Base-by-base conservation (phyloP, 2,113 vertebrate genomes). In the Catagonus wagneri region DNA sequence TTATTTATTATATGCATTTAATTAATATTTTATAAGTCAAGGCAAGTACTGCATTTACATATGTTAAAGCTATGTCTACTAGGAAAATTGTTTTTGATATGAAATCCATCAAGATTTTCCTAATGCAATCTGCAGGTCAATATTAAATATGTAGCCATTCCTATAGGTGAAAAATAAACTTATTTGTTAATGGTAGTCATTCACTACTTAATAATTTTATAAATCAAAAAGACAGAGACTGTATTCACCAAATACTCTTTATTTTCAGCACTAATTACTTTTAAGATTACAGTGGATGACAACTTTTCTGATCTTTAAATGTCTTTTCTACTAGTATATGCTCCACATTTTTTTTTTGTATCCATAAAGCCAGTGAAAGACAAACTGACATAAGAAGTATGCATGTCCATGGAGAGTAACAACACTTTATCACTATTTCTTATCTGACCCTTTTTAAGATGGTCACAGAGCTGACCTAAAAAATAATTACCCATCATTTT, bases 21-120 rank as follows among this genome's bases (percentile, higher is more conserved):
- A 92, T 95, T 86, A 95, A 94, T 95, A 95, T 93, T 93, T 94
- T 93, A 89, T 80, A 74, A 89, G 65, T 44, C 27, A 71, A 56
- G 14, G 27, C 16, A 94, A 72, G 20, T 11, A 71, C 3, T 61
- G 14, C 5, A 94, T 92, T 93, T 96, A 39, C 13, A 94, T 71
- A 90, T 94, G 74, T 91, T 94, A 96, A 92, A 80, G 15, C 6
- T 71, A 80, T 72, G 27, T 11, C 27, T 54, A 84, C 65, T 89
- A 90, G 15, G 29, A 93, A 89, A 96, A 79, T 0, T 0, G 7
- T 32, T 56, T 95, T 96, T 90, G 25, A 80, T 95, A 63, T 69
- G 36, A 89, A 89, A 93, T 84, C 20, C 12, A 68, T 91, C 61
- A 72, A 23, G 15, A n/a, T 76, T 7, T 90, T 93, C 29, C 61